Conservation (phyloP, 2,113 vertebrate genomes). For the Motacilla tschutschensis region DNA sequence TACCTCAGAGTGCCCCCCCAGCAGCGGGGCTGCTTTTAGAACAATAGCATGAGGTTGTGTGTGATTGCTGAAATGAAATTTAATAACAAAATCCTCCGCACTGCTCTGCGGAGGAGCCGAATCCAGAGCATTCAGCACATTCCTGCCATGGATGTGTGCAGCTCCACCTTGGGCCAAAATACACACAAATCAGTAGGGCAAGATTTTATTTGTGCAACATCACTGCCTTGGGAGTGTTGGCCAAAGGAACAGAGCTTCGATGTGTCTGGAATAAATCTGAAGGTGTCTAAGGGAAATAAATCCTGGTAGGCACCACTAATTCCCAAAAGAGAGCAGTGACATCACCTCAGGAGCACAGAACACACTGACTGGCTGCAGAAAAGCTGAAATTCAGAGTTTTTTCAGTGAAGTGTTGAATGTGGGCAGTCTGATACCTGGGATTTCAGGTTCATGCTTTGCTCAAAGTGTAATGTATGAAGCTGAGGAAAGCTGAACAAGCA, state of each 20-base stretch:
- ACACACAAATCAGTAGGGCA: not conserved
- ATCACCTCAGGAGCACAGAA: not conserved
- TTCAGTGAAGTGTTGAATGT: not conserved
- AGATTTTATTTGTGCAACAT: not conserved
- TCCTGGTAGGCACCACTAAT: not conserved
- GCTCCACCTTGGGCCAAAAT: not conserved
- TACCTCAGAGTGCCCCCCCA: not conserved
- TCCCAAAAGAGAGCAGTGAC: not conserved
- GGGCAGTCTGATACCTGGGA: not conserved
- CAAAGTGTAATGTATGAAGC: not conserved
- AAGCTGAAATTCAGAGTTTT: not conserved
- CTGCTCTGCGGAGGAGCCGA: not conserved
- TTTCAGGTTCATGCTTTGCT: not conserved
- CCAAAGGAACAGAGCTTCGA: not conserved
- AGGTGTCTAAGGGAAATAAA: not conserved
- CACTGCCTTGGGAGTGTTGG: not conserved
- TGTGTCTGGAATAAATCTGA: not conserved
- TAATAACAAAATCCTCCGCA: not conserved
- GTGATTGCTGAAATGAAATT: not conserved
- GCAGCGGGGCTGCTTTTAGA: not conserved
- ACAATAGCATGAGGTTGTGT: not conserved
- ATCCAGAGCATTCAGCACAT: constrained; percentile 48
- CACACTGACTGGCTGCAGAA: not conserved
- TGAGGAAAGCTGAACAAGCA: not conserved
- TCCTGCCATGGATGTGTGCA: constrained; percentile 19